Evolutionary conservation across 2,888 invertebrate species (phyloP), one percentile per base, ranked within the genome.

Genomic region (Ophion obscuratus): DNA sequence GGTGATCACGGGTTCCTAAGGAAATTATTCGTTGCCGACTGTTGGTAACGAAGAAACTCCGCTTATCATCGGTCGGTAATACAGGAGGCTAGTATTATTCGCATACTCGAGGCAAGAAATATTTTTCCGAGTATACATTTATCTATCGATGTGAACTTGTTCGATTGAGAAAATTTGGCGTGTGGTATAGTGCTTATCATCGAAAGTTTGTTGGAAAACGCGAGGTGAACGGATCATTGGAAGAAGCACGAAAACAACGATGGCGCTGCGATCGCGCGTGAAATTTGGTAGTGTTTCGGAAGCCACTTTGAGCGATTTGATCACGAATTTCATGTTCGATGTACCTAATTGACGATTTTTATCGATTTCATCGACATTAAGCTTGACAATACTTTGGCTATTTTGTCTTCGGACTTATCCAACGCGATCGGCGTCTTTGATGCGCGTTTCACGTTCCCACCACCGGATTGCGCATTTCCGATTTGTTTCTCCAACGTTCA

Each of bases 301-400:
- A 53, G 53, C 17, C 17, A 53, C 17, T 53, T 53, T 53, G 53
- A 17, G 53, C 53, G 14, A 53, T 53, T 53, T 17, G 53, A 14
- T 53, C 17, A 53, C 53, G 53, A 62, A 24, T 62, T 62, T 62
- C 62, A 62, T 3, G 20, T 62, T 62, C 62, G 62, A 62, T 62
- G 62, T 27, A 10, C 27, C 20, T 62, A 62, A 62, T 62, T 62
- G 62, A 62, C 62, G 53, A 53, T 53, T 53, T 4, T 53, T 17
- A 53, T 53, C 53, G 53, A 53, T 53, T 53, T 14, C 14, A 53
- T 53, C 53, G 53, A 53, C 53, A 17, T 53, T 53, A 14, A 53
- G 53, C 17, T 53, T 53, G 53, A 14, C 2, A 53, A 53, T 53
- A 53, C 14, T 5, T 53, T 14, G 47, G 11, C 11, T 9, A 11